Base-by-base conservation (phyloP, 1,140 invertebrate species). In the Neodiprion lecontei region DNA sequence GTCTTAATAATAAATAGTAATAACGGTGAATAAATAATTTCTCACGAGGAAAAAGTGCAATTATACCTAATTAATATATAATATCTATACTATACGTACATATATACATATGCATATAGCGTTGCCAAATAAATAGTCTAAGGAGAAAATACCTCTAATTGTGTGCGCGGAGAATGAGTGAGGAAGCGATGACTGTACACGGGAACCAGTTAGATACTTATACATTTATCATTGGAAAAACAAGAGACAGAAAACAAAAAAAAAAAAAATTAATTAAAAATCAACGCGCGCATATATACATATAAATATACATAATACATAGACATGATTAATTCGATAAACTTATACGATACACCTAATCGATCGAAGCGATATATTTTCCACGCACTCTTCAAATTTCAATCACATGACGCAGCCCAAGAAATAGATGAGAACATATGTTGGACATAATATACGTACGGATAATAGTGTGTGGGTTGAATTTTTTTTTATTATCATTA, bases 121-220 rank as follows among this genome's bases (percentile, higher is more conserved):
- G 53, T 61, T 61, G 53, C 53, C 53, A 61, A 61, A 61, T 61
- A 61, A 61, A 61, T 61, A 61, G 53, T 12, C 11, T 61, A 61
- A 61, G 53, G 53, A 61, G 53, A 12, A 9, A 61, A 61, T 61
- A 61, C 28, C 28, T 40, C 28, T 40, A 5, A 40, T 40, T 40
- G n/a, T 61, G 5, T 61, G 53, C n/a, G 53, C n/a, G 53, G 11
- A 17, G 53, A 14, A 61, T 61, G 53, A 61, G 3, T 61, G 53
- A 61, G 53, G 53, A 61, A 61, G 53, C 9, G 28, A 40, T 40
- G 28, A 40, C 28, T 40, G 28, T 40, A 40, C 28, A 40, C 28
- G 28, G 28, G 28, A 40, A 40, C 28, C 28, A 40, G 28, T 40
- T 40, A 5, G 28, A 40, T 40, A 61, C 7, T 40, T 61, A 61